phyloP scores from a whole-genome alignment of 2,888 invertebrate species.

The Liopterus haemorrhoidalis region DNA sequence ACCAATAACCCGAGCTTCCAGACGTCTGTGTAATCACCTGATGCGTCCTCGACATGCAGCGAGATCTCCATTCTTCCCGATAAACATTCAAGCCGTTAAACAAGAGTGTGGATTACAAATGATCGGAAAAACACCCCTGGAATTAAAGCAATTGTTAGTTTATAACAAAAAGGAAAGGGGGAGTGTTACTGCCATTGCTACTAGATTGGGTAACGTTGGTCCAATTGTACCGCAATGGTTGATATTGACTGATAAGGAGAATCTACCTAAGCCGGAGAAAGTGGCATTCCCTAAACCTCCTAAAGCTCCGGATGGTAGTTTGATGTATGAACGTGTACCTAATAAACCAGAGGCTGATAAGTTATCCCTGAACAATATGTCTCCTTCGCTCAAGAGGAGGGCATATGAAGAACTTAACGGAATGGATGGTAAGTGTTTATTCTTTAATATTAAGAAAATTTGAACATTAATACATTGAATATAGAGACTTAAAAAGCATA shows the following conservation, averaged over 20 bases:
- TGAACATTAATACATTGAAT: too few species aligned
- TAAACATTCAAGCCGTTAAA: conserved; percentile 74
- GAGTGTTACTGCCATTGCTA: conserved; percentile 66
- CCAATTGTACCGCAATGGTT: conserved; percentile 62
- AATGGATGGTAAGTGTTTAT: conserved; percentile 67
- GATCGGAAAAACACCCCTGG: conserved; percentile 50
- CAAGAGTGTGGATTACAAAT: conserved; percentile 72
- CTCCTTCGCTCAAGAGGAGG: conserved; percentile 70
- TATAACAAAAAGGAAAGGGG: conserved; percentile 56
- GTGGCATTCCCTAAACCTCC: conserved; percentile 87
- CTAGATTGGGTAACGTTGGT: conserved; percentile 60
- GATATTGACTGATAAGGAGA: conserved; percentile 63
- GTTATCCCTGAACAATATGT: conserved; percentile 51
- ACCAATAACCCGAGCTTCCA: conserved; percentile 81
- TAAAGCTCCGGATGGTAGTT: conserved; percentile 82
- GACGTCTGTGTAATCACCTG: conserved; percentile 77
- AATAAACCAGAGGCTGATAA: conserved; percentile 71
- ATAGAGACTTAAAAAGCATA: too few species aligned
- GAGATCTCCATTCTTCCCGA: conserved; percentile 75
- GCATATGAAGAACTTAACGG: conserved; percentile 87
- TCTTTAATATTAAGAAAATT: too few species aligned
- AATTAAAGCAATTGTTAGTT: conserved; percentile 52
- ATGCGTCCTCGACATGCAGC: conserved; percentile 81
- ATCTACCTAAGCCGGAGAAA: conserved; percentile 73
- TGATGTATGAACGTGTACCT: conserved; percentile 79